Evolutionary conservation across 2,797 vertebrate genomes (phyloP).

Genomic region (Enteromius unitaeniatus): DNA sequence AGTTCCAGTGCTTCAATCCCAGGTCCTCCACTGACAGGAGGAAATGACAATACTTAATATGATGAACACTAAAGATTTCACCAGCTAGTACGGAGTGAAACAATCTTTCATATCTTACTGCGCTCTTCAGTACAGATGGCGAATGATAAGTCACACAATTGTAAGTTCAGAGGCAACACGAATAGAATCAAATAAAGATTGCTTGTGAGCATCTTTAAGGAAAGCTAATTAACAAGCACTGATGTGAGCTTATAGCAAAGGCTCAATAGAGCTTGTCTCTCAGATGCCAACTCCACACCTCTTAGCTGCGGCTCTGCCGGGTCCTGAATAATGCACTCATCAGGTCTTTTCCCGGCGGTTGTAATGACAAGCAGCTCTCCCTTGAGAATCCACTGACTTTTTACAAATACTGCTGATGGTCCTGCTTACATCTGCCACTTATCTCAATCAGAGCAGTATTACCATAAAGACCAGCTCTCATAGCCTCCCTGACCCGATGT

Average conservation of each 20-base stretch:
- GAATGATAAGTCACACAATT: not conserved
- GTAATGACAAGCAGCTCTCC: conserved; percentile 80
- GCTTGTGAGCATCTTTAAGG: conserved; percentile 33
- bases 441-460: conserved; percentile 63
- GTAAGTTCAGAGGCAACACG: conserved; percentile 21
- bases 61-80: not conserved
- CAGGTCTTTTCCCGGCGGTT: conserved; percentile 82
- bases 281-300: conserved; percentile 40
- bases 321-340: conserved; percentile 87
- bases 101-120: not conserved
- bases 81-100: not conserved
- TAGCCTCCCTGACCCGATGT: conserved; percentile 63
- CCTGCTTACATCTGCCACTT: conserved; percentile 64
- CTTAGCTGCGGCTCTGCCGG: conserved; percentile 64
- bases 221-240: conserved; percentile 48
- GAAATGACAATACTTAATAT: conserved; percentile 14
- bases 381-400: conserved; percentile 77
- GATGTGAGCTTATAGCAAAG: conserved; percentile 36
- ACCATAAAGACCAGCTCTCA: conserved; percentile 64
- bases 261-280: conserved; percentile 39
- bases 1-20: not conserved
- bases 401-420: conserved; percentile 85
- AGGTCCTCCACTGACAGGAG: not conserved
- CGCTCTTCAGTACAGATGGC: not conserved
- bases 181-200: conserved; percentile 29